Evolutionary conservation across 2,888 invertebrate species (phyloP).

Genomic region (Nasonovia ribisnigri): DNA sequence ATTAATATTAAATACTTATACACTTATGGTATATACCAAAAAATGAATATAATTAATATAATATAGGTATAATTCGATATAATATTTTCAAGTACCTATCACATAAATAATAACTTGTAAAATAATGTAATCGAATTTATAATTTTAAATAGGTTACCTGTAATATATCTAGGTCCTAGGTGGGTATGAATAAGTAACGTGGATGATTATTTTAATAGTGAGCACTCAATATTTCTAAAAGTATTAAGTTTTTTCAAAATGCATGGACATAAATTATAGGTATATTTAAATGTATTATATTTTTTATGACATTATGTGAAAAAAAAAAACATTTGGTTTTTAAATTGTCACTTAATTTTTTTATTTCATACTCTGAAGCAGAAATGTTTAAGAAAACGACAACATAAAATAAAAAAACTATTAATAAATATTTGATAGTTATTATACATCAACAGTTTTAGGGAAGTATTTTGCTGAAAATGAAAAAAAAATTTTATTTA

Average conservation of each 20-base stretch:
- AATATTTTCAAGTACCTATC: not conserved
- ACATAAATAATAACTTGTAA: not conserved
- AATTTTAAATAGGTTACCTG: no score
- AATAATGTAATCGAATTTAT: no score
- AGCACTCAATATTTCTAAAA: not conserved
- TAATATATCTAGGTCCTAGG: no score
- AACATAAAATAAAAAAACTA: not conserved
- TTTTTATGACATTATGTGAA: not conserved
- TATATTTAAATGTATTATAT: not conserved
- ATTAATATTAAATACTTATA: not conserved
- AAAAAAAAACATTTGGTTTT: not conserved
- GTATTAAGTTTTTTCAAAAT: not conserved
- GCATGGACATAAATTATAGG: no score
- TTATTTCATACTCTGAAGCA: not conserved
- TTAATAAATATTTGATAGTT: not conserved
- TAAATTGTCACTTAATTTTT: not conserved
- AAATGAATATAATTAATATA: not conserved
- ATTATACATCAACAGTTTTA: not conserved
- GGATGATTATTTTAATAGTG: no score
- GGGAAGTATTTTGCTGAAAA: not conserved
- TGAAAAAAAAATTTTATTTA: not conserved
- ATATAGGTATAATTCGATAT: not conserved
- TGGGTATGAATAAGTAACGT: no score
- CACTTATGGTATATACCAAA: not conserved
- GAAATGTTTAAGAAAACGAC: not conserved